phyloP scores from a whole-genome alignment of 2,888 invertebrate species.

The Brenthis ino region DNA sequence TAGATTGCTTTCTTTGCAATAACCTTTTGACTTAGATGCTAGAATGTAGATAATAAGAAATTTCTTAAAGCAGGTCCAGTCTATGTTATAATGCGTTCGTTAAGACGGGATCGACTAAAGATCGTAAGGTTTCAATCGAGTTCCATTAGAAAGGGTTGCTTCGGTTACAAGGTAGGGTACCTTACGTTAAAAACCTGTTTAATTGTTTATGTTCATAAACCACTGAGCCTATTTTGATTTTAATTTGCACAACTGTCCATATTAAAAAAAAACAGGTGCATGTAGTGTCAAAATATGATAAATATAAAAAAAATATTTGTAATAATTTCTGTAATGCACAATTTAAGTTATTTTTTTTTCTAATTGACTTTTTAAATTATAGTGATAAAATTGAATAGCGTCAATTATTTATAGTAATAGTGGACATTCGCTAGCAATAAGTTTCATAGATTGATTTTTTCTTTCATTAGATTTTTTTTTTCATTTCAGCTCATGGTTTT shows the following conservation, averaged over 20 bases:
- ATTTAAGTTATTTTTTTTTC: no score
- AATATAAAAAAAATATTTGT: no score
- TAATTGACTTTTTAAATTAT: no score
- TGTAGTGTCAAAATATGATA: no score
- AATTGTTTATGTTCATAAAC: conserved; percentile 7
- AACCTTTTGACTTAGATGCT: conserved; percentile 6
- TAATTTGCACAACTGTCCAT: background rate
- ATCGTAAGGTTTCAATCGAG: conserved; percentile 11
- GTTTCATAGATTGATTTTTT: no score
- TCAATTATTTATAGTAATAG: no score
- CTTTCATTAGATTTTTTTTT: no score
- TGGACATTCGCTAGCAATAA: no score
- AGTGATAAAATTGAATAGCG: no score
- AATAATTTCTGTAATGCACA: no score
- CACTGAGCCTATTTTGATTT: background rate
- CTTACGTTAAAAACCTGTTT: conserved; percentile 19
- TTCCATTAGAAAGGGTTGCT: conserved; percentile 18
- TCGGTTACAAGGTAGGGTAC: conserved; percentile 13
- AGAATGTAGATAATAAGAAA: conserved; percentile 2
- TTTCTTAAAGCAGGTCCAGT: conserved; percentile 6
- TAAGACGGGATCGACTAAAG: conserved; percentile 11
- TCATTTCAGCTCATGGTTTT: no score
- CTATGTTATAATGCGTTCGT: background rate
- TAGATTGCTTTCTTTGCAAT: conserved; percentile 16
- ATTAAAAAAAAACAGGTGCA: no score